Base-by-base conservation (phyloP, 2,113 vertebrate species). In the Strix aluco region DNA sequence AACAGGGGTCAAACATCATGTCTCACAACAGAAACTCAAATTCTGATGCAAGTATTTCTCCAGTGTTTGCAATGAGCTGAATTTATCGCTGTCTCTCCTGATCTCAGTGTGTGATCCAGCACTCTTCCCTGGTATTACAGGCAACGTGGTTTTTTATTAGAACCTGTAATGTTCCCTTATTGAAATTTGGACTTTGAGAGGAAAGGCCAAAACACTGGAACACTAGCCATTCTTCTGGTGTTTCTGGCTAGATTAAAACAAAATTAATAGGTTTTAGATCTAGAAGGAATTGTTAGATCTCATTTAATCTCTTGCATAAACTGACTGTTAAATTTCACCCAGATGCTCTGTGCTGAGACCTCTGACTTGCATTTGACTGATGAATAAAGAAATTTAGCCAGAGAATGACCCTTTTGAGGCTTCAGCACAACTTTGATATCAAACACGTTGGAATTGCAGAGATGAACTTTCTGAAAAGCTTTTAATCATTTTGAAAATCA, bases 261-360 rank as follows among this genome's bases (percentile, higher is more conserved):
- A 81, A 92, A 92, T 62, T 6, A 93, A 70, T 12, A 40, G 40
- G 40, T 40, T 12, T 40, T 42, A 63, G 71, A 92, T 92, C 79
- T 83, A 75, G 79, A 94, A 70, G 26, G 69, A 96, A 88, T 88
- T 0, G 0, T 88, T 94, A 93, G 85, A 58, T 88, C 44, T 88
- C 70, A 66, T 86, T 86, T 97, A 94, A 96, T 71, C 67, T 96
- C 57, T 84, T 93, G 85, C 85, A 93, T 93, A 92, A 93, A 69
- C 49, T 38, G 71, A 73, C 27, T 51, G 67, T 58, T 81, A 86
- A 86, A 84, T 94, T 94, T 94, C 67, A 92, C 77, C 80, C 55
- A 47, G 51, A 51, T 38, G 7, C 44, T 70, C 88, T 89, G 13
- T 59, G 15, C 51, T 94, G n/a, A 86, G 72, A 59, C 47, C 84